These are phyloP conservation scores for Pollenia angustigena DNA, from an alignment of 2,888 invertebrate genomes.

Conservation along the genomic window DNA sequence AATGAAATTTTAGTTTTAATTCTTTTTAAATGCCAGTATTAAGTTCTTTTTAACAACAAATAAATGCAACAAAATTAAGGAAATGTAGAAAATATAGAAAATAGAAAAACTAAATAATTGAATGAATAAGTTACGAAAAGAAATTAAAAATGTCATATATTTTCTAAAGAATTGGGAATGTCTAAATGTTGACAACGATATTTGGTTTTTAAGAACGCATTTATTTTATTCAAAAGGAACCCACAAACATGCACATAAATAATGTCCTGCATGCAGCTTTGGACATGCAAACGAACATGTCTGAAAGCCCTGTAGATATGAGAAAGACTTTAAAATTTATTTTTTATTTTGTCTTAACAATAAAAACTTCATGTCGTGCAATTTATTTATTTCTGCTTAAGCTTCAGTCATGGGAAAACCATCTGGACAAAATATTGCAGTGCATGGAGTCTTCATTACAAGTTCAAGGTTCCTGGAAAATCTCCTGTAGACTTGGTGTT, in stretches of 20 bases:
- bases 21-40: constrained; percentile 24
- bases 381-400: no score
- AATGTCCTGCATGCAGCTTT: not conserved
- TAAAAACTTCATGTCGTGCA: no score
- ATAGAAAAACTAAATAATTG: constrained; percentile 24
- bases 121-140: not conserved
- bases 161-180: constrained; percentile 66
- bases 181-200: constrained; percentile 71
- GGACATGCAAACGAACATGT: no score
- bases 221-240: constrained; percentile 53
- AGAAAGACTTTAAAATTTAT: no score
- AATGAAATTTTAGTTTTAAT: constrained; percentile 29
- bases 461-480: no score
- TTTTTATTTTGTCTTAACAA: no score
- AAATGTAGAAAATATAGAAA: constrained; percentile 22
- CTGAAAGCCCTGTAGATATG: no score
- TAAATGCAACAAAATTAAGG: constrained; percentile 25
- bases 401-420: no score
- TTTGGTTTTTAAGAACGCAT: constrained; percentile 66
- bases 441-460: no score
- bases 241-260: constrained; percentile 10
- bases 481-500: no score
- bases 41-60: constrained; percentile 12
- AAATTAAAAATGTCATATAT: constrained; percentile 31
- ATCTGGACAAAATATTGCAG: no score